Evolutionary conservation across 1,140 invertebrate genomes (phyloP), one percentile per base, ranked within the genome.

Genomic region (Ditylenchus dipsaci): DNA sequence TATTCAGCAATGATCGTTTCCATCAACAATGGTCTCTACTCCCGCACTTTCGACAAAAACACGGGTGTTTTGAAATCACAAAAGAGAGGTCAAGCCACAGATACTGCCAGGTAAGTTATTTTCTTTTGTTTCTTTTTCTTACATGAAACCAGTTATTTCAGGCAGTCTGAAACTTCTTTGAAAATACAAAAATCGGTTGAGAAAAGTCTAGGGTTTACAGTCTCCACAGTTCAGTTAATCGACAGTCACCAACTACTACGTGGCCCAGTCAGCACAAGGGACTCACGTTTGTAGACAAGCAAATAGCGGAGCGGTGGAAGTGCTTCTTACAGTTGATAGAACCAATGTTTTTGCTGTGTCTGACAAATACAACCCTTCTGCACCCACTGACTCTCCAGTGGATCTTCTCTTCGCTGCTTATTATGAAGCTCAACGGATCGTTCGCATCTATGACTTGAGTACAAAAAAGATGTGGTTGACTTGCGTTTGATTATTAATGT

Each of bases 21-120:
- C n/a, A 19, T 74, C 45, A 73, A 73, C 21, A 42, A 56, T 57
- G 71, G 71, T 1, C 73, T 76, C 38, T 73, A 43, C 58, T 21
- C 75, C 15, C 73, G 76, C 7, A 42, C 59, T 0, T 76, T 78
- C 58, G 76, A 76, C 60, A 21, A 27, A 21, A 49, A 65, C 26
- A 78, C 63, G 7, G 74, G 74, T 9, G 15, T 65, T 3, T 43
- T 76, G 30, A 63, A 72, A 68, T 70, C 29, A 21, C 77, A 76
- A 38, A 23, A 61, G 13, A 61, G 19, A 43, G 21, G 21, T 23
- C 21, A 23, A 13, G 21, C 29, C 3, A 5, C 21, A 23, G 29
- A 56, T 29, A 56, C 13, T 56, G 21, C 53, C 13, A 13, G 21
- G 53, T 56, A 5, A 56, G 13, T 56, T 13, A 56, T 56, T 56